These are phyloP conservation scores for Sylvicola cinctus DNA, from an alignment of 2,888 invertebrate genomes.

Conservation along the genomic window DNA sequence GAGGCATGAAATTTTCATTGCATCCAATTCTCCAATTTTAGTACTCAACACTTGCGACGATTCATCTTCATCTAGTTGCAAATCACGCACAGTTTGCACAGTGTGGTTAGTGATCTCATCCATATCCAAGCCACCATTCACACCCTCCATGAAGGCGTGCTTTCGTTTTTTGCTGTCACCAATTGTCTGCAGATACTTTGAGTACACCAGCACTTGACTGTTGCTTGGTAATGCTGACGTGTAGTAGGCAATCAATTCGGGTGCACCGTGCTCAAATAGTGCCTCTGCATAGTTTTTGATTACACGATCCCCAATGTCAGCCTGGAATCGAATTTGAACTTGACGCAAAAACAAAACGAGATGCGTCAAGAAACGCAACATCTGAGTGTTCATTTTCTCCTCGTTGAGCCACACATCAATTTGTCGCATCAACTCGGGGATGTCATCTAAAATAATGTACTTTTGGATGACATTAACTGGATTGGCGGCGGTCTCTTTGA, in stretches of 20 bases:
- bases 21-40: slow-evolving; percentile 44
- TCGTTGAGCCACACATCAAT: slow-evolving; percentile 43
- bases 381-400: slow-evolving; percentile 28
- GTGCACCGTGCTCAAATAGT: slow-evolving; percentile 51
- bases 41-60: slow-evolving; percentile 16
- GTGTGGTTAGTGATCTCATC: slow-evolving; percentile 64
- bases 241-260: slow-evolving; percentile 67
- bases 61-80: slow-evolving; percentile 17
- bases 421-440: slow-evolving; percentile 48
- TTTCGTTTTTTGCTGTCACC: slow-evolving; percentile 34
- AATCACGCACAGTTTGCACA: slow-evolving; percentile 50
- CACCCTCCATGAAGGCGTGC: slow-evolving; percentile 46
- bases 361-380: slow-evolving; percentile 40
- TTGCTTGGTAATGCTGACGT: slow-evolving; percentile 52
- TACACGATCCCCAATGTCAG: slow-evolving; percentile 52
- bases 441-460: slow-evolving; percentile 62
- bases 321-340: slow-evolving; percentile 49
- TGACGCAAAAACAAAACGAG: slow-evolving; percentile 62
- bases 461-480: slow-evolving; percentile 65
- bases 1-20: slow-evolving; percentile 51
- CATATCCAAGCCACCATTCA: slow-evolving; percentile 60
- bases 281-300: slow-evolving; percentile 51
- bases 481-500: slow-evolving; percentile 30
- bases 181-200: slow-evolving; percentile 47
- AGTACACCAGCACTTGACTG: slow-evolving; percentile 40